phyloP scores from a whole-genome alignment of 2,113 vertebrate species.

The Limnothrissa miodon region DNA sequence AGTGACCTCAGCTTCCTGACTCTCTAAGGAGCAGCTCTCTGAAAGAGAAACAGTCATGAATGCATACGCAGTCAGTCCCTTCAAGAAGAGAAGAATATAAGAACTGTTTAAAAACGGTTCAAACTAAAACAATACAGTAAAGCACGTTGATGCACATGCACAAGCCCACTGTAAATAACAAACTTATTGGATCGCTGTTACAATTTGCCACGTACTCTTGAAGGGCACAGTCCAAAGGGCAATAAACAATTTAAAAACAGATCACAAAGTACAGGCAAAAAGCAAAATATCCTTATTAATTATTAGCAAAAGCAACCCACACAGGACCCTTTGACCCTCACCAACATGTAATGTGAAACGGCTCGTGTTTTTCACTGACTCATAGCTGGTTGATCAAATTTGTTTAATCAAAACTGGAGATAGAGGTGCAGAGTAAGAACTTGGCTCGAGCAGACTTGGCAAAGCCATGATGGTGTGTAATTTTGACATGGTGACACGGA shows the following conservation, averaged over 20 bases:
- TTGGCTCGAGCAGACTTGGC: background rate
- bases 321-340: constrained; percentile 36
- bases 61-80: background rate
- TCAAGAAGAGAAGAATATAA: background rate
- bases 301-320: constrained; percentile 51
- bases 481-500: background rate
- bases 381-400: background rate
- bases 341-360: constrained; percentile 33
- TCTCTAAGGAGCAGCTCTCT: background rate
- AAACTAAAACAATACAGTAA: background rate
- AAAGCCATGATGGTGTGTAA: background rate
- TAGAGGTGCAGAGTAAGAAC: background rate
- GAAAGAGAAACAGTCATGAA: background rate
- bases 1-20: background rate
- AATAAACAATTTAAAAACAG: constrained; percentile 48
- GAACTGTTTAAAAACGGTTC: too few relatives aligned
- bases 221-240: constrained; percentile 44
- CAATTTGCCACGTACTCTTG: constrained; percentile 3
- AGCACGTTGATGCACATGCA: background rate
- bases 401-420: constrained; percentile 7
- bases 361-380: constrained; percentile 32
- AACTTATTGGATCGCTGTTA: constrained; percentile 28
- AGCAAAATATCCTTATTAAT: constrained; percentile 51
- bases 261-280: constrained; percentile 53
- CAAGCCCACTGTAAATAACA: constrained; percentile 1